Conservation (phyloP, 2,888 invertebrate genomes). For the Folsomia manolachei region DNA sequence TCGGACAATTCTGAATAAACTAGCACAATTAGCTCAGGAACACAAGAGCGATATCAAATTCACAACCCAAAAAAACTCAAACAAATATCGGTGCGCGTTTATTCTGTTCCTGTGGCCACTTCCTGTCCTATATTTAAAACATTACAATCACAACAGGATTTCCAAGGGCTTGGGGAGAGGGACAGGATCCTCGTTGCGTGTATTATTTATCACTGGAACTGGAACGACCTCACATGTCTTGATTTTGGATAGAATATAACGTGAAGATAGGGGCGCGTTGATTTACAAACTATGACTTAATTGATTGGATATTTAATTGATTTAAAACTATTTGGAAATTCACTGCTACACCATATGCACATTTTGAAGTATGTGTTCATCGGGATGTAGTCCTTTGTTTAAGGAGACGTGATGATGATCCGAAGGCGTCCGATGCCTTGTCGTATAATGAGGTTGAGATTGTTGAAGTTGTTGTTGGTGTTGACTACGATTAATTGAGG, state of each 20-base stretch:
- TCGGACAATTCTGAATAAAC: background rate
- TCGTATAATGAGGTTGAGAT: slow-evolving; percentile 38
- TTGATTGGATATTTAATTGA: slow-evolving; percentile 14
- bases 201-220: too few species aligned
- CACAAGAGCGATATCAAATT: background rate
- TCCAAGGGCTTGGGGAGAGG: too few species aligned
- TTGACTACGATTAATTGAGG: slow-evolving; percentile 41
- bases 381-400: slow-evolving; percentile 49
- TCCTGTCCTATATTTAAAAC: too few species aligned
- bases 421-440: slow-evolving; percentile 45
- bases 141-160: too few species aligned
- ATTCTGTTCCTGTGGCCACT: too few species aligned
- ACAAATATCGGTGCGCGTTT: too few species aligned
- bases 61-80: slow-evolving; percentile 18
- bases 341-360: slow-evolving; percentile 50
- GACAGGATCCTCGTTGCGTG: too few species aligned
- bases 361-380: slow-evolving; percentile 50
- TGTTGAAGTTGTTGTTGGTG: slow-evolving; percentile 30
- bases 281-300: slow-evolving; percentile 6
- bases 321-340: slow-evolving; percentile 15
- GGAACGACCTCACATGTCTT: too few species aligned
- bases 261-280: background rate
- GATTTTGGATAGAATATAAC: background rate
- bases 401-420: slow-evolving; percentile 50
- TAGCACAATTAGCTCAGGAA: background rate